Conservation (phyloP, 53 echinoderm and acorn worm genomes). For the Holothuria leucospilota region DNA sequence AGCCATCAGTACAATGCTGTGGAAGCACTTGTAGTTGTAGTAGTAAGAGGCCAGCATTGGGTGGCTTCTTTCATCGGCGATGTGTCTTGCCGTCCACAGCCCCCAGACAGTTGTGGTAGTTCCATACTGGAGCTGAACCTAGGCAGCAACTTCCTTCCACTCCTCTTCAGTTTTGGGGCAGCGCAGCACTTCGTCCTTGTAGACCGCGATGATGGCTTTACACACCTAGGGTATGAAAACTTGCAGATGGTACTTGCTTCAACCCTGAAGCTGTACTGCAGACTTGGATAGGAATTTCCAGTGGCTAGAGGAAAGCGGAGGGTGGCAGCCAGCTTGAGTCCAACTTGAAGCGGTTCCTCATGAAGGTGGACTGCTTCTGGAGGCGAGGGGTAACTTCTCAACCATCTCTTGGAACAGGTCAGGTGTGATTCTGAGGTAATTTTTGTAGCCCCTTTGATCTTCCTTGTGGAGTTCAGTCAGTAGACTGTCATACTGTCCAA, state of each 20-base stretch:
- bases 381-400: no score
- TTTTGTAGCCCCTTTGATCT: no score
- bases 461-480: no score
- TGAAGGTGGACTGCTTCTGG: no score
- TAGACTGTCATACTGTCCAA: no score
- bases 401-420: no score
- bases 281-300: slow-evolving; percentile 59
- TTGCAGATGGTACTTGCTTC: slow-evolving; percentile 18
- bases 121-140: slow-evolving; percentile 35
- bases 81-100: slow-evolving; percentile 33
- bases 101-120: background rate
- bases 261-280: slow-evolving; percentile 56
- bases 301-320: slow-evolving; percentile 56
- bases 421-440: no score
- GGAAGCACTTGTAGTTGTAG: slow-evolving; percentile 41
- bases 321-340: slow-evolving; percentile 60
- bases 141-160: no score
- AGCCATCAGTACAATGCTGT: slow-evolving; percentile 30
- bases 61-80: slow-evolving; percentile 3
- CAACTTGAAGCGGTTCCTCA: background rate
- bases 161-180: background rate
- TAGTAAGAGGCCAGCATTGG: slow-evolving; percentile 49
- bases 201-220: background rate
- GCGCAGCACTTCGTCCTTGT: no score
- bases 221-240: slow-evolving; percentile 55